Evolutionary conservation across 1,140 invertebrate genomes (phyloP).

Genomic region (Drosophila kepulauana): DNA sequence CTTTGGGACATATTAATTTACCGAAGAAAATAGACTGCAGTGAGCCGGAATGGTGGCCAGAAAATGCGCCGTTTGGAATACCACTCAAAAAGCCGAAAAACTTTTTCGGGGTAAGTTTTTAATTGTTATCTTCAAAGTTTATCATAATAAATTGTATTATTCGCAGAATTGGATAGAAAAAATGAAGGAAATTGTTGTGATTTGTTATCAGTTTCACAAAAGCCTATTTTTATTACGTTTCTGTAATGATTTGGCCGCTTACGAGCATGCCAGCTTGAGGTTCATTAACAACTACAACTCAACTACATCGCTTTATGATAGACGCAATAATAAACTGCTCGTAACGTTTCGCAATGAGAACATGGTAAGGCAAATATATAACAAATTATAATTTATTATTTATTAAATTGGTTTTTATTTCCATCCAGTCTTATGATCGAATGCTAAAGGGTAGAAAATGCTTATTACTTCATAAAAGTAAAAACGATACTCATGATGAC

Average conservation of each 20-base stretch:
- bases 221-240: conserved; percentile 90
- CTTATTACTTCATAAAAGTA: conserved; percentile 74
- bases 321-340: conserved; percentile 88
- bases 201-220: conserved; percentile 90
- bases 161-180: conserved; percentile 87
- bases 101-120: conserved; percentile 85
- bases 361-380: conserved; percentile 85
- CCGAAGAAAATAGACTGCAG: conserved; percentile 83
- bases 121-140: conserved; percentile 4
- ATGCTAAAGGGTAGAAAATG: conserved; percentile 75
- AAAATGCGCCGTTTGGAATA: conserved; percentile 88
- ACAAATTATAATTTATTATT: not conserved
- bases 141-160: not conserved
- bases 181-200: conserved; percentile 88
- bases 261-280: conserved; percentile 88
- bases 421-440: conserved; percentile 78
- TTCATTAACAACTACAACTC: conserved; percentile 91
- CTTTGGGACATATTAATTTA: conserved; percentile 88
- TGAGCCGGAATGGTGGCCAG: conserved; percentile 89
- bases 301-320: conserved; percentile 90
- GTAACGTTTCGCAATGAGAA: conserved; percentile 92
- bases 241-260: conserved; percentile 89
- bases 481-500: conserved; percentile 82
- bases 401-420: conserved; percentile 18
- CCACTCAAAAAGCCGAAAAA: conserved; percentile 87